Percentiles rank a stretch among this genome's conserved stretches.
These are phyloP conservation scores for Basileuterus tristriatus DNA, from an alignment of 2,797 vertebrate genomes.

Conservation along the genomic window DNA sequence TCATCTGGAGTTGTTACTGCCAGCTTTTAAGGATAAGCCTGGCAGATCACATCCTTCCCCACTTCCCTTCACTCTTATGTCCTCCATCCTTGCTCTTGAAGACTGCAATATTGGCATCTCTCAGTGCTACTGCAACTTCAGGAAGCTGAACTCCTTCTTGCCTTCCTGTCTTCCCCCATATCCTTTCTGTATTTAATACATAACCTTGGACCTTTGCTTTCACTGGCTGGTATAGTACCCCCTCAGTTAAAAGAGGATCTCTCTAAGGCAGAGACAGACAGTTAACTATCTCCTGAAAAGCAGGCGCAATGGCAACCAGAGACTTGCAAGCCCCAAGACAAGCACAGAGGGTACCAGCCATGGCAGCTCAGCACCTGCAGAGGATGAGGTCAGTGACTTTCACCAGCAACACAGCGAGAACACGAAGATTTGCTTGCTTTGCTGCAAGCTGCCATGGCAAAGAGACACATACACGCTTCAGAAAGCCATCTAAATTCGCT, in stretches of 20 bases:
- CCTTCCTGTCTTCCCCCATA: neutral
- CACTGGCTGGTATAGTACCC: neutral
- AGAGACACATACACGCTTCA: neutral
- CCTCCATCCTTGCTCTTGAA: neutral
- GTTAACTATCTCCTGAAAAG: neutral
- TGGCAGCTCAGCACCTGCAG: neutral
- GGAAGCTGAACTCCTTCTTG: neutral
- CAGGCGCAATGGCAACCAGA: neutral
- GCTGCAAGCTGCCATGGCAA: neutral
- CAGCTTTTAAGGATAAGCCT: neutral
- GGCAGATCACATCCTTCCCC: neutral
- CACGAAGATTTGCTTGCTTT: neutral
- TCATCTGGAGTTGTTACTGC: neutral
- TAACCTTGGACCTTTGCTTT: neutral
- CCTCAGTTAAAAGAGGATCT: neutral
- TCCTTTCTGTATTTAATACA: neutral
- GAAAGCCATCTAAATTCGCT: constrained; percentile 63
- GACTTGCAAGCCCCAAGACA: neutral
- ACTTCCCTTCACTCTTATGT: neutral
- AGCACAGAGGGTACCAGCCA: neutral
- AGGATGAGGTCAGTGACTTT: neutral
- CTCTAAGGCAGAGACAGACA: neutral
- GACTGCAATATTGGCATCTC: neutral
- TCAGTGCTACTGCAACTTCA: neutral
- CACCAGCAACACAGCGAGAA: neutral